Evolutionary conservation across 2,888 invertebrate genomes (phyloP).

Genomic region (Lysandra coridon): DNA sequence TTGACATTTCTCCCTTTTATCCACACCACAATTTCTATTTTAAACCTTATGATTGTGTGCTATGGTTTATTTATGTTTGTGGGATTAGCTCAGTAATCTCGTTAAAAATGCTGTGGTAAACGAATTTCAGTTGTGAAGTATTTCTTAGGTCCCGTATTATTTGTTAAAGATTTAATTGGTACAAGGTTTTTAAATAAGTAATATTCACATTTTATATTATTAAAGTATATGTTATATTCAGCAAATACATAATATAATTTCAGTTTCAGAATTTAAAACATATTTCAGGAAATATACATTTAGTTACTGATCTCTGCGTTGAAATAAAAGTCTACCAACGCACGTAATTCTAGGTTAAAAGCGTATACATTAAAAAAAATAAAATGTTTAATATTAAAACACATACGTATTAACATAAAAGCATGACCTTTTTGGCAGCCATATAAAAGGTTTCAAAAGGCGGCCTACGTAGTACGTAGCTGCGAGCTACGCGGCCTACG

Average conservation of each 20-base stretch:
- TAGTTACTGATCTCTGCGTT: background rate
- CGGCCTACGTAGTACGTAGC: background rate
- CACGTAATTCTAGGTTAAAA: slow-evolving; percentile 1
- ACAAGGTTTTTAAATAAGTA: background rate
- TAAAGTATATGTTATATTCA: background rate
- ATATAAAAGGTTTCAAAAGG: background rate
- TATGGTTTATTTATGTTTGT: slow-evolving; percentile 35
- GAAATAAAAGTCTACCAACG: background rate
- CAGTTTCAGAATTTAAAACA: background rate
- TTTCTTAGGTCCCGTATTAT: too few species aligned
- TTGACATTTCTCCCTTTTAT: slow-evolving; percentile 39
- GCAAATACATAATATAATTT: too few species aligned
- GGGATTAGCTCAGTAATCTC: slow-evolving; percentile 33
- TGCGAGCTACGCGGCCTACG: slow-evolving; percentile 9
- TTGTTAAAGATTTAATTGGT: too few species aligned
- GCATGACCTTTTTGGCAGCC: background rate
- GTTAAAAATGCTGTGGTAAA: slow-evolving; percentile 29
- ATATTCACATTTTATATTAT: background rate
- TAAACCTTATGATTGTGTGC: background rate
- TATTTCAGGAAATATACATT: background rate
- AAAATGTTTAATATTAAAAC: background rate
- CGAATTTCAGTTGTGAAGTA: background rate
- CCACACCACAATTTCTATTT: slow-evolving; percentile 25
- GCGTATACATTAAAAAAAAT: background rate
- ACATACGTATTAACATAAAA: slow-evolving; percentile 9